Conservation (phyloP, 2,888 invertebrate species). For the Phalangium opilio region DNA sequence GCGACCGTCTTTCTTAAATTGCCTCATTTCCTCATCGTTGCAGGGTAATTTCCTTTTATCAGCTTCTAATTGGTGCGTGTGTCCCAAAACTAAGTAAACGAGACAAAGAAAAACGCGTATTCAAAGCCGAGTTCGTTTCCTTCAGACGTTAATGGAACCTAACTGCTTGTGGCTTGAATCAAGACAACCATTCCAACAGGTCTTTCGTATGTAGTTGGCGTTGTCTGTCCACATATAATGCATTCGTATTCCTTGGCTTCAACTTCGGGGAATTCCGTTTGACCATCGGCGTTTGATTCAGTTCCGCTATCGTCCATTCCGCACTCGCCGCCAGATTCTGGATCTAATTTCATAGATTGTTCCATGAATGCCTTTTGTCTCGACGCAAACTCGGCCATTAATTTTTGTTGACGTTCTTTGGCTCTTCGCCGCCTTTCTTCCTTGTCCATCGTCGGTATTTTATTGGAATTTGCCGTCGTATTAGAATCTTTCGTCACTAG, state of each 20-base stretch:
- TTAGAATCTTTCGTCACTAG: too few species aligned
- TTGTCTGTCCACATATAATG: slow-evolving; percentile 84
- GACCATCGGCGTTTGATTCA: background rate
- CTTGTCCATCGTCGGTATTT: slow-evolving; percentile 43
- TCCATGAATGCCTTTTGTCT: slow-evolving; percentile 84
- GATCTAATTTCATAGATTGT: slow-evolving; percentile 42
- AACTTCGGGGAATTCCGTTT: background rate
- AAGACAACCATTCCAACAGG: slow-evolving; percentile 80
- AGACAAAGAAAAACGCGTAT: background rate
- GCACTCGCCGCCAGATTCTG: too few species aligned
- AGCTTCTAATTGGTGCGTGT: slow-evolving; percentile 36
- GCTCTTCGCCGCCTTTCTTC: slow-evolving; percentile 61
- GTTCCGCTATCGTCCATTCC: too few species aligned
- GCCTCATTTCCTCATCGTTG: slow-evolving; percentile 45
- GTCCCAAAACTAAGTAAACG: slow-evolving; percentile 47
- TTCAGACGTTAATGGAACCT: slow-evolving; percentile 9
- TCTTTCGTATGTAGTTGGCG: slow-evolving; percentile 62
- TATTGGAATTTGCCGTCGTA: too few species aligned
- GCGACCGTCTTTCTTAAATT: slow-evolving; percentile 37
- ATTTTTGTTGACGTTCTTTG: slow-evolving; percentile 71
- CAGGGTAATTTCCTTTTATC: slow-evolving; percentile 46
- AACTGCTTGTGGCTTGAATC: slow-evolving; percentile 62
- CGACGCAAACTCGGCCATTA: slow-evolving; percentile 84
- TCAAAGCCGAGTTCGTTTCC: background rate
- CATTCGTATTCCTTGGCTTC: slow-evolving; percentile 64